Percentiles rank a stretch among this genome's conserved stretches.
Evolutionary conservation across 2,113 vertebrate species (phyloP).

Genomic region (pig (Sus scrofa)): T2T-Sscrofa CM000830.6:16201501-16202000

Average conservation of each 20-base stretch:
- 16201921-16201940: background rate
- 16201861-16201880: background rate
- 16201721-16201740: no score
- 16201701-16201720: no score
- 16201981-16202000: background rate
- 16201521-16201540: no score
- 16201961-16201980: background rate
- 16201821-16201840: background rate
- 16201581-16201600: no score
- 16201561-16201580: no score
- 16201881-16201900: background rate
- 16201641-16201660: no score
- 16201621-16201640: no score
- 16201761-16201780: background rate
- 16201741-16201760: background rate
- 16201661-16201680: no score
- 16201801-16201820: background rate
- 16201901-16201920: background rate
- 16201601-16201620: no score
- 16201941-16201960: background rate
- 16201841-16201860: background rate
- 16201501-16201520: background rate
- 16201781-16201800: background rate
- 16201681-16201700: no score
- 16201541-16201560: no score